phyloP scores from a whole-genome alignment of 2,797 vertebrate genomes.

The Balearica regulorum region DNA sequence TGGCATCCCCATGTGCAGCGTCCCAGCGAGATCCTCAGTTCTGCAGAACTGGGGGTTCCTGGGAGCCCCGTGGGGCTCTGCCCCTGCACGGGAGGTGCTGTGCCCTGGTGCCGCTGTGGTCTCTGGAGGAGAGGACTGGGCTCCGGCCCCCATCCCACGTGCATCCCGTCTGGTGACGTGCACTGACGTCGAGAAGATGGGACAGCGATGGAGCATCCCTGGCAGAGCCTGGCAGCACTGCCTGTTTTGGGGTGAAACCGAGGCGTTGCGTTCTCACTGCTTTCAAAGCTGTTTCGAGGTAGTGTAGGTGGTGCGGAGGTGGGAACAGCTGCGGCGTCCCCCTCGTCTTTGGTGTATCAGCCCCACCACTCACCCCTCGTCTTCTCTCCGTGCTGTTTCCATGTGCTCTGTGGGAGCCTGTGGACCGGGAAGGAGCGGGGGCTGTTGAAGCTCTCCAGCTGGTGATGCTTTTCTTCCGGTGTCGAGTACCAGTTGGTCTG shows the following conservation, averaged over 20 bases:
- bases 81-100: fast-evolving
- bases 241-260: background rate
- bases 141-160: fast-evolving
- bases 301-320: background rate
- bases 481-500: fast-evolving
- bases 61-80: fast-evolving
- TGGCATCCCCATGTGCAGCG: fast-evolving
- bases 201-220: background rate
- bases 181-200: fast-evolving
- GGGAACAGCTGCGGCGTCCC: background rate
- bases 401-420: background rate
- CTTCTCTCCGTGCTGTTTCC: background rate
- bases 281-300: background rate
- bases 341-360: background rate
- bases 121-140: fast-evolving
- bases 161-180: fast-evolving
- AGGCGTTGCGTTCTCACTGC: background rate
- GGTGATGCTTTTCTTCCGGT: background rate
- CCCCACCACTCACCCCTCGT: background rate
- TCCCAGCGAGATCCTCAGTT: fast-evolving
- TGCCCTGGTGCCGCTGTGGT: fast-evolving
- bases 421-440: background rate
- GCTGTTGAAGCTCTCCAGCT: background rate
- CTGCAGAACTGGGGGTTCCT: background rate
- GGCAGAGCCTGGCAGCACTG: background rate